These are phyloP conservation scores for Dinoponera quadriceps DNA, from an alignment of 1,140 invertebrate species.

Conservation along the genomic window DNA sequence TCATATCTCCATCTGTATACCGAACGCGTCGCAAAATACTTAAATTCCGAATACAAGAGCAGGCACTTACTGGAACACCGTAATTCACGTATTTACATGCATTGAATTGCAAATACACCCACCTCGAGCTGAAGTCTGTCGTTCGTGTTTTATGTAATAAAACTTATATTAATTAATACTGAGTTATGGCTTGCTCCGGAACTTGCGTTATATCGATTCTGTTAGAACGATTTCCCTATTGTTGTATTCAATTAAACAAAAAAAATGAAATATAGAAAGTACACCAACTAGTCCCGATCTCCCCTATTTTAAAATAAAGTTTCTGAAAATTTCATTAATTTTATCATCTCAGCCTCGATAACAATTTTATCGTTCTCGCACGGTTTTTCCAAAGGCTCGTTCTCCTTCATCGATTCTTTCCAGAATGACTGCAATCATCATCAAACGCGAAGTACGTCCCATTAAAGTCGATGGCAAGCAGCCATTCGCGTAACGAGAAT, in stretches of 20 bases:
- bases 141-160: conserved; percentile 28
- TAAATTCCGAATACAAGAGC: conserved; percentile 39
- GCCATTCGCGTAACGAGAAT: conserved; percentile 38
- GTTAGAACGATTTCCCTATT: neutral
- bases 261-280: neutral
- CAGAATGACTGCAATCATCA: conserved; percentile 8
- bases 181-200: conserved; percentile 2
- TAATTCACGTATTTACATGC: conserved; percentile 48
- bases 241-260: neutral
- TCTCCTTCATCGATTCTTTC: conserved; percentile 11
- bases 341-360: neutral
- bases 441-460: conserved; percentile 23
- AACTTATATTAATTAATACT: conserved; percentile 11
- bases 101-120: conserved; percentile 53
- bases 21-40: conserved; percentile 36
- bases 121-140: conserved; percentile 4
- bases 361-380: neutral
- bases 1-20: conserved; percentile 19
- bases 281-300: too few species aligned
- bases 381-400: neutral
- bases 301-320: neutral
- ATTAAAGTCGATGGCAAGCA: conserved; percentile 36
- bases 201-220: neutral
- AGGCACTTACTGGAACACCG: conserved; percentile 18
- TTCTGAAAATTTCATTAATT: neutral